Base-by-base conservation (phyloP, 2,888 invertebrate genomes). In the Troilus luridus region DNA sequence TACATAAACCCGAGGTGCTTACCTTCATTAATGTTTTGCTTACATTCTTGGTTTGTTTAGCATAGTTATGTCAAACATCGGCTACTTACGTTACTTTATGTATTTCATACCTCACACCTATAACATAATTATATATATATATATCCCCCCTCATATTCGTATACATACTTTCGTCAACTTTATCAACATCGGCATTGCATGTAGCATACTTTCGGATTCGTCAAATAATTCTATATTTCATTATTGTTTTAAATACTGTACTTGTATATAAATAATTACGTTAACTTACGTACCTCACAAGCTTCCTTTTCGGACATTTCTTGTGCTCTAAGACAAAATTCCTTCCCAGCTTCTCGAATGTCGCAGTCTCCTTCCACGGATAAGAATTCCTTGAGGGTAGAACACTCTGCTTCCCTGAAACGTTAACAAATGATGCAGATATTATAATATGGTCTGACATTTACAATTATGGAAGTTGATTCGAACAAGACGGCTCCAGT, bases 301-400 rank as follows among this genome's bases (percentile, higher is more conserved):
- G 89, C 89, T 62, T 89, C 89, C 14, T 89, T n/a, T 64, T 89
- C 89, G 14, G 89, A n/a, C 54, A 67, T 64, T 14, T 27, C 0
- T 5, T 54, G 67, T 3, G n/a, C 41, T 17, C 11, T 64, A 9
- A 27, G 27, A 41, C 59, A 19, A n/a, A 64, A 54, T 21, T 62
- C 62, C 64, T 64, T 62, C 19, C 8, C 54, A 21, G 60, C 89
- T 17, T 64, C 89, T 14, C 12, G 54, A 7, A 89, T 12, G 21
- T 62, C 89, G 64, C n/a, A 12, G 12, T 89, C 64, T 19, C 14
- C 54, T 27, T 21, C 19, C 14, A 67, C 56, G n/a, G 41, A 2
- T 19, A 89, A 64, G n/a, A 67, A 89, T 54, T 89, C 89, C 64
- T 62, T 89, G 60, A 89, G 60, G n/a, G 14, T 3, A 12, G 54